phyloP scores from a whole-genome alignment of 2,113 vertebrate genomes.

The Ascaphus truei region DNA sequence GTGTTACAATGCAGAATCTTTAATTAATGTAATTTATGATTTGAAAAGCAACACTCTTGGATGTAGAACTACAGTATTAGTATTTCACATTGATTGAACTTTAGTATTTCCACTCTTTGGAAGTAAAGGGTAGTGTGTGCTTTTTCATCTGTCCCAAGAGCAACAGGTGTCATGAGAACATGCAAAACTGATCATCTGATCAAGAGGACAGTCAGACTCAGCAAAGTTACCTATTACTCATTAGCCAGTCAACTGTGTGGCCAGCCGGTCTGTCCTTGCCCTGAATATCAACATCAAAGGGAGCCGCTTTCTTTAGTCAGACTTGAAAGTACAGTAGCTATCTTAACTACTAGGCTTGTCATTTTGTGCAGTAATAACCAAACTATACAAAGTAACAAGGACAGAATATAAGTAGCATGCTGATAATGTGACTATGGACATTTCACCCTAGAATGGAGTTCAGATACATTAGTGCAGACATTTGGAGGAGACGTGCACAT shows the following conservation, averaged over 20 bases:
- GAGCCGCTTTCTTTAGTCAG: conserved; percentile 74
- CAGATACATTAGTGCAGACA: background rate
- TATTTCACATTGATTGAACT: background rate
- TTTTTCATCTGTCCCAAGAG: background rate
- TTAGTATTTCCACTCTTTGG: background rate
- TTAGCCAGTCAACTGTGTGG: conserved; percentile 71
- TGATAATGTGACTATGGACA: conserved; percentile 59
- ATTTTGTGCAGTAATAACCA: conserved; percentile 68
- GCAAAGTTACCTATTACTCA: conserved; percentile 81
- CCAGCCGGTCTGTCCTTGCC: conserved; percentile 78
- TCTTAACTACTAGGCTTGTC: conserved; percentile 83
- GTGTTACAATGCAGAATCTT: background rate
- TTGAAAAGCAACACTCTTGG: no score
- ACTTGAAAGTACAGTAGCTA: conserved; percentile 84
- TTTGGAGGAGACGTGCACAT: conserved; percentile 26
- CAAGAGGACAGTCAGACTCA: conserved; percentile 59
- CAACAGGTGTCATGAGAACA: background rate
- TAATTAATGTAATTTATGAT: no score
- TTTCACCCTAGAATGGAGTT: background rate
- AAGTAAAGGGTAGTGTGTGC: conserved; percentile 10
- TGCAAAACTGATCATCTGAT: conserved; percentile 43
- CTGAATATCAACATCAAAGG: conserved; percentile 84
- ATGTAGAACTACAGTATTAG: no score
- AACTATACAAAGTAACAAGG: conserved; percentile 80
- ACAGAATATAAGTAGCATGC: conserved; percentile 60